Percentiles rank a stretch among this genome's conserved stretches.
These are phyloP conservation scores for Hipposideros larvatus DNA, from an alignment of 2,797 vertebrate species.

Conservation along the genomic window DNA sequence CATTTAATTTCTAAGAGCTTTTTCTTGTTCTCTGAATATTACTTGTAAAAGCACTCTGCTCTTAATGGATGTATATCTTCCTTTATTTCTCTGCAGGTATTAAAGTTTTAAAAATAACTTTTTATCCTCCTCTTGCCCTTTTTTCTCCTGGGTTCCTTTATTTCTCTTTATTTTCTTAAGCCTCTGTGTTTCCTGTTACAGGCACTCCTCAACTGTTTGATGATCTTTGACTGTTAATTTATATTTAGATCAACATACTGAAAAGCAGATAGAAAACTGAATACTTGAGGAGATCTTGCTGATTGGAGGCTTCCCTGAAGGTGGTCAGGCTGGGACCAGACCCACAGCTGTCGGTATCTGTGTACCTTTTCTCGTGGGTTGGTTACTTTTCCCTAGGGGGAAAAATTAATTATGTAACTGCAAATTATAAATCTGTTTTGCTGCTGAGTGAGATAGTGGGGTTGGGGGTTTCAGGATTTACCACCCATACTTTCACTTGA, in stretches of 20 bases:
- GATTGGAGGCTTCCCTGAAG: background rate
- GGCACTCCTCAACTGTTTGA: background rate
- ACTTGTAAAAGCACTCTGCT: background rate
- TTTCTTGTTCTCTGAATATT: background rate
- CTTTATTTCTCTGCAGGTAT: background rate
- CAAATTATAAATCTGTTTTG: background rate
- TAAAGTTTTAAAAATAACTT: background rate
- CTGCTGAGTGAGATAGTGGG: background rate
- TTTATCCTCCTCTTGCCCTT: background rate
- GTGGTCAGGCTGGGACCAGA: fast-evolving
- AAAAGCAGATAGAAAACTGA: background rate
- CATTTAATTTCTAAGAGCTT: background rate
- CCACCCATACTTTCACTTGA: background rate
- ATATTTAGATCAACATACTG: background rate
- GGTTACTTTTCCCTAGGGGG: background rate
- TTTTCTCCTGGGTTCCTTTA: background rate
- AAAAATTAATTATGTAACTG: background rate
- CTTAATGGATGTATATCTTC: background rate
- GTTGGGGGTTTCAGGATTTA: background rate
- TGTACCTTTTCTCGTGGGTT: background rate
- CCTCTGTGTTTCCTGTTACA: background rate
- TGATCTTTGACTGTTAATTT: background rate
- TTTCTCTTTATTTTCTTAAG: background rate
- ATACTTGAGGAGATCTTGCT: background rate
- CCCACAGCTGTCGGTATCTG: background rate